A percentile compares a stretch with the other conserved stretches of the same genome.
Evolutionary conservation across 2,888 invertebrate genomes (phyloP).

Genomic region (Brachyopa scutellaris): DNA sequence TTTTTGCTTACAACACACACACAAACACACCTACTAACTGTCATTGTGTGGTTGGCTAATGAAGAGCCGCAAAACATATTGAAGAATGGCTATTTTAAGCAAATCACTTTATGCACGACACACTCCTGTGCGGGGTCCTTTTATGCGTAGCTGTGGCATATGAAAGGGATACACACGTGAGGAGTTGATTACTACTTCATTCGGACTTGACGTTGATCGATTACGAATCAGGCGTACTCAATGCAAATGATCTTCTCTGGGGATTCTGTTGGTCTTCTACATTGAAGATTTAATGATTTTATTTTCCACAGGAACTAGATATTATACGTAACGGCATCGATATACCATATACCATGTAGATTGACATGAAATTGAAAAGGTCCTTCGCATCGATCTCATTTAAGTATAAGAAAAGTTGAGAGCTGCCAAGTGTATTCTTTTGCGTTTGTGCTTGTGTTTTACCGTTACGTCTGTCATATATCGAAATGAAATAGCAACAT

Average conservation of each 20-base stretch:
- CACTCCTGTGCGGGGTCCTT: conserved; percentile 21
- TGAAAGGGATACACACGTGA: conserved; percentile 25
- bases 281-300: conserved; percentile 49
- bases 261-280: conserved; percentile 20
- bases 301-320: background rate
- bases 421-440: conserved; percentile 10
- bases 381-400: conserved; percentile 3
- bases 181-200: conserved; percentile 55
- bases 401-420: background rate
- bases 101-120: conserved; percentile 60
- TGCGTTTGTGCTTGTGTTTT: too few relatives aligned
- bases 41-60: conserved; percentile 48
- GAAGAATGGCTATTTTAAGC: conserved; percentile 69
- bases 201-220: conserved; percentile 66
- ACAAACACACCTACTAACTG: too few relatives aligned
- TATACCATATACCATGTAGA: too few relatives aligned
- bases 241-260: conserved; percentile 56
- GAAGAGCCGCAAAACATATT: conserved; percentile 50
- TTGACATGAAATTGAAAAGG: conserved; percentile 24
- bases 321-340: conserved; percentile 14
- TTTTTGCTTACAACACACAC: too few relatives aligned
- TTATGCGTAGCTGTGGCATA: conserved; percentile 24
- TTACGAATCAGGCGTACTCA: conserved; percentile 52
- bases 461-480: too few relatives aligned
- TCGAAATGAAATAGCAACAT: too few relatives aligned